phyloP scores from a whole-genome alignment of 2,888 invertebrate genomes.

The Mylabris sibirica region DNA sequence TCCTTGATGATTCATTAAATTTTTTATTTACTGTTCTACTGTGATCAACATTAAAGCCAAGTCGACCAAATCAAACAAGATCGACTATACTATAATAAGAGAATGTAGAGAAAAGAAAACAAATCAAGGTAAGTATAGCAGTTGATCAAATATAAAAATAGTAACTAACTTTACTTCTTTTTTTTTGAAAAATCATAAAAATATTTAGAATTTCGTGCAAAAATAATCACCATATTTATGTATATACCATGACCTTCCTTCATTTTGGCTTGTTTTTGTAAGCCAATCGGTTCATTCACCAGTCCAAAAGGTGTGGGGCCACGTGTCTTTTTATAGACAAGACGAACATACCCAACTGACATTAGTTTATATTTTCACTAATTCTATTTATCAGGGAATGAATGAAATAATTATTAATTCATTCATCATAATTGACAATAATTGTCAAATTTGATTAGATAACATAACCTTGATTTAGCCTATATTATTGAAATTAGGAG shows the following conservation, averaged over 20 bases:
- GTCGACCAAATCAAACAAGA: too few relatives aligned
- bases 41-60: too few relatives aligned
- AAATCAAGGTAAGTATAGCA: too few relatives aligned
- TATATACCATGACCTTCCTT: neutral
- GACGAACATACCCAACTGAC: too few relatives aligned
- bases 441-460: slow-evolving; percentile 10
- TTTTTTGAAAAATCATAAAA: too few relatives aligned
- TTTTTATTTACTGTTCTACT: too few relatives aligned
- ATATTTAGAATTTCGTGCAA: neutral
- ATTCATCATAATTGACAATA: neutral
- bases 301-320: neutral
- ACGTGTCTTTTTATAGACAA: neutral
- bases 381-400: neutral
- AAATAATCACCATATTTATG: neutral
- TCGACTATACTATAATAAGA: too few relatives aligned
- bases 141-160: too few relatives aligned
- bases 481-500: neutral
- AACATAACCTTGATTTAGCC: slow-evolving; percentile 7
- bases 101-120: too few relatives aligned
- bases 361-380: neutral
- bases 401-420: neutral
- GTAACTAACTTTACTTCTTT: too few relatives aligned
- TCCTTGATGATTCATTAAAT: too few relatives aligned
- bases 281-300: neutral
- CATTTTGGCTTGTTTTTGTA: neutral